Percentiles rank a stretch among this genome's conserved stretches.
Evolutionary conservation across 2,113 vertebrate genomes (phyloP).

Genomic region (Mugil cephalus): DNA sequence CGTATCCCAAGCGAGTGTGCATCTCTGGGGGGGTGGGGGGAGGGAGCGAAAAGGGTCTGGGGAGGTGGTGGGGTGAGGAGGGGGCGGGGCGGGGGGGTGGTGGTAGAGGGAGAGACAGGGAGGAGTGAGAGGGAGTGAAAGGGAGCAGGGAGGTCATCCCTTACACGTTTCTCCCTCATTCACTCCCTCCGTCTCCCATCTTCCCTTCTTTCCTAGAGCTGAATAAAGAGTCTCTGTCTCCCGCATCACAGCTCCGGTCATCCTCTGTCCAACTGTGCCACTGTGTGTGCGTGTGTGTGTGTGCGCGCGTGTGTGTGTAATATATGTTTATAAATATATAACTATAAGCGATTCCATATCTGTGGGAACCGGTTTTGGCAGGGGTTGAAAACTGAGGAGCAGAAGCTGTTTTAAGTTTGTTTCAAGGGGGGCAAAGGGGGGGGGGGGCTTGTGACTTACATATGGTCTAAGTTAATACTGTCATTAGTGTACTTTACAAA

Average conservation of each 20-base stretch:
- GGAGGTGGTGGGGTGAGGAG: background rate
- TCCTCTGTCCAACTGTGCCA: constrained; percentile 77
- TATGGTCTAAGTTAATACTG: constrained; percentile 75
- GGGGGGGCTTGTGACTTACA: constrained; percentile 54
- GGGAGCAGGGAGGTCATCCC: constrained; percentile 42
- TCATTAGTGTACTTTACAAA: constrained; percentile 80
- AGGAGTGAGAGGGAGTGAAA: constrained; percentile 51
- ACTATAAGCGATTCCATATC: constrained; percentile 63
- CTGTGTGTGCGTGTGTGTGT: constrained; percentile 44
- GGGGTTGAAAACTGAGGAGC: constrained; percentile 60
- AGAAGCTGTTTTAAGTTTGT: constrained; percentile 66
- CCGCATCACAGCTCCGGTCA: constrained; percentile 73
- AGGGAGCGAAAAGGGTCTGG: background rate
- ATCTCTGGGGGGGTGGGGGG: constrained; percentile 54
- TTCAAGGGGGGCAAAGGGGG: constrained; percentile 40
- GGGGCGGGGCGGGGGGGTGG: no score
- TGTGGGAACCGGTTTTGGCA: constrained; percentile 66
- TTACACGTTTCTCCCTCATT: constrained; percentile 44
- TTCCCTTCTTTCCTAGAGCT: constrained; percentile 64
- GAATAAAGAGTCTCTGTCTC: constrained; percentile 81
- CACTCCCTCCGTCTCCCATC: constrained; percentile 66
- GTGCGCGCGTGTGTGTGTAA: constrained; percentile 43
- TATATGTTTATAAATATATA: constrained; percentile 69
- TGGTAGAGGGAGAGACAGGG: constrained; percentile 45
- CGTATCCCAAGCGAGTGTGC: constrained; percentile 70